Base-by-base conservation (phyloP, 2,797 vertebrate genomes). In the Rhyacichthys aspro region DNA sequence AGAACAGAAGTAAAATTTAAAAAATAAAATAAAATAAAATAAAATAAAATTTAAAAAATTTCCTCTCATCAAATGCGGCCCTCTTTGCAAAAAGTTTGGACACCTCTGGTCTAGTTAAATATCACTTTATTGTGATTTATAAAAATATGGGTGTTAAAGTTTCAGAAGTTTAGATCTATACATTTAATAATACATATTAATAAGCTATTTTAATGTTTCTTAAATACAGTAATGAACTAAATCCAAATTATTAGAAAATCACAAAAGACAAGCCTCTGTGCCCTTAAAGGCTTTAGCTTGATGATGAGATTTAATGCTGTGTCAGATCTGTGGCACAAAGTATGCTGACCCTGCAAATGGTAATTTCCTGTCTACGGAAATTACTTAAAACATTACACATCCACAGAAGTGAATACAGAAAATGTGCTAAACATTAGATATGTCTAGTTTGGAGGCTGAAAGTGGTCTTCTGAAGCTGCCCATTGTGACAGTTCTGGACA, bases 321-420 rank as follows among this genome's bases (percentile, higher is more conserved):
- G 43, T 48, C 43, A 38, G 61, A 28, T 47, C 34, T 62, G 70
- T 16, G 43, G 45, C 34, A 19, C 17, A 52, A 15, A 61, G 18
- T 46, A 19, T 63, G 34, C 34, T 67, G 75, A 77, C 67, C 70
- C 66, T 72, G 58, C 16, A 3, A 44, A 58, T 39, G 32, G 48
- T 70, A 66, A 88, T 87, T 82, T 89, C 79, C 78, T 82, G 76
- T 72, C 37, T 18, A 43, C 43, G 76, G 76, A 83, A 83, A 82
- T 82, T 70, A 68, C 64, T 62, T 69, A 63, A 77, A 39, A 75
- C 69, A 43, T 72, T 59, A 39, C 34, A 64, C 41, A 43, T 43
- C 38, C 63, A 73, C 45, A 82, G 48, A 71, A 65, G 53, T 67
- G 50, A 67, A 79, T 82, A 76, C 49, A 72, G 59, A 72, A 80